Conservation (phyloP, 2,113 vertebrate species). For the Bambusicola thoracicus region DNA sequence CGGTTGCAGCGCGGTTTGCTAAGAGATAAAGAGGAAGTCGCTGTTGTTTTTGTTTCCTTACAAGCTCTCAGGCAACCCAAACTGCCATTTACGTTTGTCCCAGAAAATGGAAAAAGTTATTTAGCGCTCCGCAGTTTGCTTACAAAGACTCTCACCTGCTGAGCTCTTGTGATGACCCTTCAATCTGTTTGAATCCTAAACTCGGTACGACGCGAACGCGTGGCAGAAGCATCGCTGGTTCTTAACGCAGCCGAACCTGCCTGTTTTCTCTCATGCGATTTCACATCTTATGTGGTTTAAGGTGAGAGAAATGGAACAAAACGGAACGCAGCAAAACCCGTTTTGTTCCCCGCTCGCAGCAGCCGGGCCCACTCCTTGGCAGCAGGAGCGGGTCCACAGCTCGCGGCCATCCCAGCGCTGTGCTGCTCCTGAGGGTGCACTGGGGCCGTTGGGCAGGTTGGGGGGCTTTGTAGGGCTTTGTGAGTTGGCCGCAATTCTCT, state of each 20-base stretch:
- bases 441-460: neutral
- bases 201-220: neutral
- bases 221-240: neutral
- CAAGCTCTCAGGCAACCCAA: neutral
- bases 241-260: neutral
- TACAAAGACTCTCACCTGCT: neutral
- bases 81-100: neutral
- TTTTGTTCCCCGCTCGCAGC: neutral
- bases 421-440: neutral
- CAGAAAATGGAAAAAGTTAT: neutral
- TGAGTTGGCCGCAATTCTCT: neutral
- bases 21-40: neutral
- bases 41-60: neutral
- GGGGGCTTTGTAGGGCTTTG: neutral
- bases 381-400: neutral
- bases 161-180: neutral
- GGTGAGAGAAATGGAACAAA: neutral
- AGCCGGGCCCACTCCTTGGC: neutral
- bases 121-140: neutral
- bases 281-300: neutral
- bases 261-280: neutral
- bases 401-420: neutral
- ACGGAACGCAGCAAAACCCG: neutral
- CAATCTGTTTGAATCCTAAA: neutral
- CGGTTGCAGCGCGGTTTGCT: neutral